A percentile compares a stretch with the other conserved stretches of the same genome.
Evolutionary conservation across 1,140 invertebrate genomes (phyloP).

Genomic region (Drosophila kurseongensis): DNA sequence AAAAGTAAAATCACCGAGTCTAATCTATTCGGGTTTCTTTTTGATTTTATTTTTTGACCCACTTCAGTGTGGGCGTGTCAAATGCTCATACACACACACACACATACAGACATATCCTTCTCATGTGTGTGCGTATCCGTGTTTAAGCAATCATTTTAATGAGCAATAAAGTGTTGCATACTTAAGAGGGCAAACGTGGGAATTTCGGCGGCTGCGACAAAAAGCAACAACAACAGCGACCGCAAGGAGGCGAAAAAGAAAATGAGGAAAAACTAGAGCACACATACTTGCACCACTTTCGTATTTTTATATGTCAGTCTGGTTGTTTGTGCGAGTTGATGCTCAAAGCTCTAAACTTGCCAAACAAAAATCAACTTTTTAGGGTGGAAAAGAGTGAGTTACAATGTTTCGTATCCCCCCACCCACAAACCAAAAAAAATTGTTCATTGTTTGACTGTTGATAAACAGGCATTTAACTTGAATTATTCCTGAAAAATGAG

Average conservation of each 20-base stretch:
- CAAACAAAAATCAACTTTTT: neutral
- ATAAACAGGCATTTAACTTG: conserved; percentile 67
- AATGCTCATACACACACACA: conserved; percentile 18
- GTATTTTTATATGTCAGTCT: neutral
- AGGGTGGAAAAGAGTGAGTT: neutral
- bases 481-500: conserved; percentile 53
- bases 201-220: conserved; percentile 53
- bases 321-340: neutral
- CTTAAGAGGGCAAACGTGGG: conserved; percentile 59
- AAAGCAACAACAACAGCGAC: conserved; percentile 11
- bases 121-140: conserved; percentile 12
- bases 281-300: conserved; percentile 4
- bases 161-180: conserved; percentile 74
- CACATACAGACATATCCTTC: neutral
- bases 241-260: conserved; percentile 16
- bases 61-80: conserved; percentile 30
- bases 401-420: neutral
- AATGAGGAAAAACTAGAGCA: conserved; percentile 33
- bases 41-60: conserved; percentile 20
- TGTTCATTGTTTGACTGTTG: conserved; percentile 61
- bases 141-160: conserved; percentile 68
- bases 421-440: too few species aligned
- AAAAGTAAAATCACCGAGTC: neutral
- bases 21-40: neutral
- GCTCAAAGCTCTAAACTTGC: conserved; percentile 34